Percentiles rank a stretch among this genome's conserved stretches.
phyloP scores from a whole-genome alignment of 2,797 vertebrate species.

The Nannoperca australis region DNA sequence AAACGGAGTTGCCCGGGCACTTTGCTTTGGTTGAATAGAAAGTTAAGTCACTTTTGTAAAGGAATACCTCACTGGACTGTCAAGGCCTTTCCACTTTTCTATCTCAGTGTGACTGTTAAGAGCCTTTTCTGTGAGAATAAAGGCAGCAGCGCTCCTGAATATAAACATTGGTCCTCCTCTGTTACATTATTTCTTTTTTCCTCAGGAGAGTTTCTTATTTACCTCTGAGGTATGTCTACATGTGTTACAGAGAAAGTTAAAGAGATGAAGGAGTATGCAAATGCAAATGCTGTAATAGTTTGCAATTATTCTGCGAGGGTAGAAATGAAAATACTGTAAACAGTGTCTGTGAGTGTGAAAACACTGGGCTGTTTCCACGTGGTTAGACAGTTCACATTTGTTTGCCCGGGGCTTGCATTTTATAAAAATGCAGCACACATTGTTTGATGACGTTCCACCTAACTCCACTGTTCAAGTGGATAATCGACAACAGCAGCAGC shows the following conservation, averaged over 20 bases:
- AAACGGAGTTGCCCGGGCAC: constrained; percentile 30
- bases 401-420: constrained; percentile 27
- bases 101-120: constrained; percentile 36
- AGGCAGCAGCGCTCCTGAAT: constrained; percentile 22
- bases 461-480: constrained; percentile 59
- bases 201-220: constrained; percentile 30
- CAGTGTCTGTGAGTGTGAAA: constrained; percentile 38
- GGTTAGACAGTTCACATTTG: constrained; percentile 41
- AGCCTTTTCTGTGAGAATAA: constrained; percentile 42
- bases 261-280: constrained; percentile 28
- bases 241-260: constrained; percentile 13
- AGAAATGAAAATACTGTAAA: constrained; percentile 54
- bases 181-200: constrained; percentile 25
- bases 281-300: constrained; percentile 16
- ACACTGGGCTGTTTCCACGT: constrained; percentile 3
- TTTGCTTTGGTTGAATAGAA: constrained; percentile 53
- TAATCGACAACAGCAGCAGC: constrained; percentile 79
- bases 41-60: constrained; percentile 35
- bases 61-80: constrained; percentile 35
- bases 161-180: constrained; percentile 39
- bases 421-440: constrained; percentile 6
- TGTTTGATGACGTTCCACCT: constrained; percentile 25
- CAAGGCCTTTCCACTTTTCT: constrained; percentile 38
- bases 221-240: constrained; percentile 30
- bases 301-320: constrained; percentile 26